Conservation (phyloP, 2,113 vertebrate genomes). For the Tamias sibiricus region DNA sequence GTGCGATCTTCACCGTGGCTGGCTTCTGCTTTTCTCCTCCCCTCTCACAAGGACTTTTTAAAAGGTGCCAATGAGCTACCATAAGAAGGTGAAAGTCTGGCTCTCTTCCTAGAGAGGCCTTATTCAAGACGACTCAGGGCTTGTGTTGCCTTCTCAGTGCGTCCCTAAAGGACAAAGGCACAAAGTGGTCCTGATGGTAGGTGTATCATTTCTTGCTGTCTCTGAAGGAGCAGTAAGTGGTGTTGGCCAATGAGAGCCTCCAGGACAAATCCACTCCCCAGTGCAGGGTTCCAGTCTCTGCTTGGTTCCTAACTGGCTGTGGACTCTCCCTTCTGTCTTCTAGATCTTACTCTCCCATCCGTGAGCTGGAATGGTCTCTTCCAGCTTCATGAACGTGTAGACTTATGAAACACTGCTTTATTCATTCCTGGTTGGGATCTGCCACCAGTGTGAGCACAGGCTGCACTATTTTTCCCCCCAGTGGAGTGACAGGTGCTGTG, state of each 20-base stretch:
- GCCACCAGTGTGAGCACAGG: background rate
- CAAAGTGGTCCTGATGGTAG: too few relatives aligned
- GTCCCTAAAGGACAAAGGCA: background rate
- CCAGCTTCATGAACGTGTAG: background rate
- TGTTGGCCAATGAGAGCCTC: background rate
- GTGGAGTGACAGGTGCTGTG: background rate
- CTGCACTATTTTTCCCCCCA: background rate
- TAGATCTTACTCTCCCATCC: background rate
- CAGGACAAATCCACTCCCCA: background rate
- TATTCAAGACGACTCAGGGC: background rate
- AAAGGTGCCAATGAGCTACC: background rate
- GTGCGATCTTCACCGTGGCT: background rate
- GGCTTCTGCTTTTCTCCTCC: conserved; percentile 12
- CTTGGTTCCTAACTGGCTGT: background rate
- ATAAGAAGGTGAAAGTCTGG: background rate
- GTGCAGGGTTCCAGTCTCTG: background rate
- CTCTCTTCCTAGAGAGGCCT: background rate
- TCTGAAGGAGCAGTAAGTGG: background rate
- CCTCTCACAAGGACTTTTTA: background rate
- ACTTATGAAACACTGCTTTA: background rate
- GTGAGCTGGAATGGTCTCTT: background rate
- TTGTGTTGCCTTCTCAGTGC: background rate
- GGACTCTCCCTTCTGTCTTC: background rate
- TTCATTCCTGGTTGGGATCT: background rate
- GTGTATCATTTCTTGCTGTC: too few relatives aligned